phyloP scores from a whole-genome alignment of 2,888 invertebrate genomes.

The Aphodius sticticus region DNA sequence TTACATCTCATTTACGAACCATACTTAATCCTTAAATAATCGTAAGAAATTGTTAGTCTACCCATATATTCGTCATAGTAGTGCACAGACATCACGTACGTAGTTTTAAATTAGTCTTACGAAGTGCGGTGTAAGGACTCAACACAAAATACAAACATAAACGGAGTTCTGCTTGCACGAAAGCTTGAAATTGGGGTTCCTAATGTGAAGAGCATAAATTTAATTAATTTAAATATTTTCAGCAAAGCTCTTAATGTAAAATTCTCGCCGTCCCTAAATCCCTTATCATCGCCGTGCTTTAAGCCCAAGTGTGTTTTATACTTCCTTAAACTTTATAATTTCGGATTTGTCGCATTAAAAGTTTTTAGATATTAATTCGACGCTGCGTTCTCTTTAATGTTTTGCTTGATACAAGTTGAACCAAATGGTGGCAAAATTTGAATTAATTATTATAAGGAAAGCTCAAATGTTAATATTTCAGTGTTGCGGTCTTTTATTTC shows the following conservation, averaged over 20 bases:
- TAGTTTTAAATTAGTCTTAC: no score
- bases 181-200: background rate
- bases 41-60: no score
- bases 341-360: conserved; percentile 4
- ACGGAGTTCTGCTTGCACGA: background rate
- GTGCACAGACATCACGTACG: no score
- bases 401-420: background rate
- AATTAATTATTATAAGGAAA: no score
- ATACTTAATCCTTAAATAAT: no score
- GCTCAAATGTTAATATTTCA: no score
- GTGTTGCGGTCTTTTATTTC: no score
- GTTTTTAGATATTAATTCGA: background rate
- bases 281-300: background rate
- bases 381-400: background rate
- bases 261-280: background rate
- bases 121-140: no score
- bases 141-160: background rate
- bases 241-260: background rate
- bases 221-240: conserved; percentile 4
- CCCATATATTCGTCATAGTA: no score
- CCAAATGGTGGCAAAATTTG: no score
- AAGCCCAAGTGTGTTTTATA: background rate
- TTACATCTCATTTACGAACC: no score
- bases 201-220: background rate
- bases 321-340: background rate